Evolutionary conservation across 2,797 vertebrate species (phyloP).

Genomic region (Phataginus tricuspis): DNA sequence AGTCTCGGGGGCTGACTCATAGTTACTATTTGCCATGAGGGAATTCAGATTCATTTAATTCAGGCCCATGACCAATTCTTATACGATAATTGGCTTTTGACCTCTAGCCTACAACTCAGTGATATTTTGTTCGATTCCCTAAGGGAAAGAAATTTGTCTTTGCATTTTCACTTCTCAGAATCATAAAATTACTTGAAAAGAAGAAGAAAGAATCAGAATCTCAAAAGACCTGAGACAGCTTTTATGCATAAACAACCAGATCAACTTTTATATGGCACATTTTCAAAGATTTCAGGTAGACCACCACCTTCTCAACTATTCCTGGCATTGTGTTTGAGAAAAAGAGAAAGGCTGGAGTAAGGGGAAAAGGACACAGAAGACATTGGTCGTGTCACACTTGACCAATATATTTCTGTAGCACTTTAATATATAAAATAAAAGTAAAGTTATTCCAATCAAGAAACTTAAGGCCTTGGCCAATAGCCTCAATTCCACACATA

Average conservation of each 20-base stretch:
- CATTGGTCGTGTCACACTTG: neutral
- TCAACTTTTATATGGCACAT: neutral
- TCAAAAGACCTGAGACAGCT: neutral
- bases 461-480: neutral
- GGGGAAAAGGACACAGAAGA: neutral
- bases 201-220: neutral
- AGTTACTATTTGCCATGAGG: neutral
- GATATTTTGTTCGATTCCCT: neutral
- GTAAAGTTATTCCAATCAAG: neutral
- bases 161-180: neutral
- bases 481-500: neutral
- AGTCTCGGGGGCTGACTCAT: neutral
- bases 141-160: neutral
- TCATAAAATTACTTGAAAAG: neutral
- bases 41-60: neutral
- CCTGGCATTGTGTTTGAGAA: neutral
- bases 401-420: neutral
- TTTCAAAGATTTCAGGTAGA: neutral
- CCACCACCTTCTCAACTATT: neutral
- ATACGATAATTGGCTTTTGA: neutral
- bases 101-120: neutral
- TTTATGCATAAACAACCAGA: neutral
- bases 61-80: neutral
- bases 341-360: neutral
- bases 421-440: neutral